Evolutionary conservation across 2,888 invertebrate genomes (phyloP).

Genomic region (Eueremaeus valkanovi): DNA sequence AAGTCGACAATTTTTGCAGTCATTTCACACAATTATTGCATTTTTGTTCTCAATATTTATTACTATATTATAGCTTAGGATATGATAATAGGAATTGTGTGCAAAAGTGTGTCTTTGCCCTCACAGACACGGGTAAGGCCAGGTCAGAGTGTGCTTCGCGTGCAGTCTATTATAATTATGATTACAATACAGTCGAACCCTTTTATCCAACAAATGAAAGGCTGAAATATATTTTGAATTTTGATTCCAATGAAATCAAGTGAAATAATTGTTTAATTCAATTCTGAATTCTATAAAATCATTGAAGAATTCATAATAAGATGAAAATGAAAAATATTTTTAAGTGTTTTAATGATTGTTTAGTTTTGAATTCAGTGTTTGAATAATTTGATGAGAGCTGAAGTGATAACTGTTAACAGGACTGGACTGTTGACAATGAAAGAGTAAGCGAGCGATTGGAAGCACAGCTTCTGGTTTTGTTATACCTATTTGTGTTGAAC

Average conservation of each 20-base stretch:
- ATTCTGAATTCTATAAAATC: too few species aligned
- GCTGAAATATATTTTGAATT: too few species aligned
- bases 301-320: not conserved
- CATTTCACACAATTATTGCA: too few species aligned
- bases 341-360: not conserved
- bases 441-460: not conserved
- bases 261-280: too few species aligned
- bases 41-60: too few species aligned
- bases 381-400: not conserved
- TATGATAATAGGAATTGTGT: too few species aligned
- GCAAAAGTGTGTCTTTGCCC: not conserved
- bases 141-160: not conserved
- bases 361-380: too few species aligned
- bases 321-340: not conserved
- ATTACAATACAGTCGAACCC: not conserved
- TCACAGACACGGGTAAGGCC: not conserved
- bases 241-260: too few species aligned
- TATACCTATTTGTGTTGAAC: not conserved
- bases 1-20: not conserved
- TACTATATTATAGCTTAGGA: too few species aligned
- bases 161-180: not conserved
- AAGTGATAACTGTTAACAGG: not conserved
- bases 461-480: not conserved
- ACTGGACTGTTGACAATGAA: not conserved
- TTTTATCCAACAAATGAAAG: not conserved